These are phyloP conservation scores for Saccostrea echinata DNA, from an alignment of 1,140 invertebrate species.

Conservation along the genomic window DNA sequence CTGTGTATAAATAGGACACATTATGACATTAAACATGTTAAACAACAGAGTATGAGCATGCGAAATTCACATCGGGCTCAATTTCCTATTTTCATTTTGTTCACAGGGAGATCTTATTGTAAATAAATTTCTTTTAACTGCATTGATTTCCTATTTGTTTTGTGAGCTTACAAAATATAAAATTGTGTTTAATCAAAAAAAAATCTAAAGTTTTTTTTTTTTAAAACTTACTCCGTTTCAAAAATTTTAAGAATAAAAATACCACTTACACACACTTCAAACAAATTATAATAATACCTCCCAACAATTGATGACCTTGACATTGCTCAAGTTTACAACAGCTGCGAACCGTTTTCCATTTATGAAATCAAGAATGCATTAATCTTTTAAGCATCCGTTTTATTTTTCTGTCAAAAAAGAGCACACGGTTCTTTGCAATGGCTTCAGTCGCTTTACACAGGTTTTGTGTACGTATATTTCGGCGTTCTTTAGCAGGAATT, in stretches of 20 bases:
- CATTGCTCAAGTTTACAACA: neutral
- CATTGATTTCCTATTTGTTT: too few species aligned
- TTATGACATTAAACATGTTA: too few species aligned
- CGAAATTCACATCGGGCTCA: neutral
- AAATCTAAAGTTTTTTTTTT: too few species aligned
- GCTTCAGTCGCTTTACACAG: neutral
- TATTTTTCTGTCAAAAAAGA: neutral
- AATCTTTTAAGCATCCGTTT: too few species aligned
- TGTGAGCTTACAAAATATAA: too few species aligned
- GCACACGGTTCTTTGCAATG: neutral
- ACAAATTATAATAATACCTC: neutral
- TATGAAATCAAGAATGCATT: neutral
- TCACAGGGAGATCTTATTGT: neutral
- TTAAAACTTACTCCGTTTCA: too few species aligned
- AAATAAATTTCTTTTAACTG: neutral
- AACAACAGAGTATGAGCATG: neutral
- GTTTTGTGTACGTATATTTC: neutral
- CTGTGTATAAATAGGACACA: too few species aligned
- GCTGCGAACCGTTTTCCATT: neutral
- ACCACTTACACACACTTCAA: too few species aligned
- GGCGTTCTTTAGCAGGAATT: neutral
- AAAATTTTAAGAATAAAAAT: too few species aligned
- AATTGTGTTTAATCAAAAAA: too few species aligned
- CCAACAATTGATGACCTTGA: neutral
- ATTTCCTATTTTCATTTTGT: neutral